Evolutionary conservation across 2,113 vertebrate species (phyloP), one percentile per base, ranked within the genome.

Genomic region (Ivindomyrus marchei): DNA sequence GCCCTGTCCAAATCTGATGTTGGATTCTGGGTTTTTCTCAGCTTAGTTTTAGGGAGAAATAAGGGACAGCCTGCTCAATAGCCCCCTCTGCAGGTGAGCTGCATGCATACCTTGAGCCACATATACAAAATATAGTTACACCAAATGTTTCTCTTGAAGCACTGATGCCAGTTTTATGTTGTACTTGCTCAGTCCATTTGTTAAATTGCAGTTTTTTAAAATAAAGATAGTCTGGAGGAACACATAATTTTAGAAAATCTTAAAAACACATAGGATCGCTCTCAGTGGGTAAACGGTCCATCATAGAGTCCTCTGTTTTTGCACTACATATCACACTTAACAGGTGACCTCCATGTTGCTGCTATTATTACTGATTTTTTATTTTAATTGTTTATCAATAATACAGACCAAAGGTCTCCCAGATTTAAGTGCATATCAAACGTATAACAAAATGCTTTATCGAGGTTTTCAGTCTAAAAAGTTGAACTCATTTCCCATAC

Each of bases 11-110:
- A 70, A 70, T 70, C 19, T 46, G 93, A 93, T 90, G 91, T 92
- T 91, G 89, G 88, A 90, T 49, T 91, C 88, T 31, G 15, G 13
- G 31, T 77, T 77, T 39, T 80, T 80, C 15, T 80, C 13, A 42
- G 89, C 91, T 94, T 95, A 94, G 95, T 95, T 95, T 93, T 95
- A 95, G 94, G 91, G 49, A 52, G 27, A 31, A 27, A 11, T 89
- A 85, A 88, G 92, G 89, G 87, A 4, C 5, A 36, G 17, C 90
- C 84, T 88, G 92, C 92, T 91, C 92, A 92, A 89, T 90, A 91
- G 91, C 90, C 85, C 87, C 93, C 92, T 45, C 91, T 89, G 66
- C 89, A 77, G 77, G 90, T 91, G 91, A 91, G 91, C 93, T 91
- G 91, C 88, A 92, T 92, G 92, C 92, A 90, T 91, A 87, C 89